These are phyloP conservation scores for Galendromus occidentalis DNA, from an alignment of 1,140 invertebrate genomes.

Conservation along the genomic window DNA sequence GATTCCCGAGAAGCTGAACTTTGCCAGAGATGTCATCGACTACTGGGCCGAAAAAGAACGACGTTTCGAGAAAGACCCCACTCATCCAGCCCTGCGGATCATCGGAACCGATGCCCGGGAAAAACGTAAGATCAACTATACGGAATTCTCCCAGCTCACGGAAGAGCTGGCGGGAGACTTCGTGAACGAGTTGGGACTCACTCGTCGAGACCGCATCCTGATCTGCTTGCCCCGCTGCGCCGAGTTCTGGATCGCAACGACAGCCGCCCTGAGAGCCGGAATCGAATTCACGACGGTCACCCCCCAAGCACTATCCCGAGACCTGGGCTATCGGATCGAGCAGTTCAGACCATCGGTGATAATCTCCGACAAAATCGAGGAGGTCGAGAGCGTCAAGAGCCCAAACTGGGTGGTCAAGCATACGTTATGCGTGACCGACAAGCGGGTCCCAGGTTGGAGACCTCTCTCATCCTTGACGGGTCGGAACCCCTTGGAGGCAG, in stretches of 20 bases:
- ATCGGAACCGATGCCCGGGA: constrained; percentile 18
- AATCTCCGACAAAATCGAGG: neutral
- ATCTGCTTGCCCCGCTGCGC: neutral
- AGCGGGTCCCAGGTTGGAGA: neutral
- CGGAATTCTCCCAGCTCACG: neutral
- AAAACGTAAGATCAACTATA: neutral
- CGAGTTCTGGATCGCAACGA: constrained; percentile 3
- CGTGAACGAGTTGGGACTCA: neutral
- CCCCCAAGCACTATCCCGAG: neutral
- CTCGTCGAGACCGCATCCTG: neutral
- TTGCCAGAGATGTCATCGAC: constrained; percentile 28
- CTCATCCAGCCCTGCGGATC: neutral
- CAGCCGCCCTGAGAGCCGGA: neutral
- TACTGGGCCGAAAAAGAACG: constrained; percentile 23
- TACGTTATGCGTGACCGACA: neutral
- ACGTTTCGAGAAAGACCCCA: neutral
- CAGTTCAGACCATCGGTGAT: neutral
- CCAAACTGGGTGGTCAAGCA: neutral
- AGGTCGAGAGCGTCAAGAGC: neutral
- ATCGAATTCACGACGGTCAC: neutral
- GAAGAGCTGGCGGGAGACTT: neutral
- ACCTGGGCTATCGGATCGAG: neutral
- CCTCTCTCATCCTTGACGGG: neutral
- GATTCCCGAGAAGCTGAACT: constrained; percentile 28
- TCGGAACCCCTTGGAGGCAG: neutral